Conservation (phyloP, 2,113 vertebrate genomes). For the Isichthys henryi region DNA sequence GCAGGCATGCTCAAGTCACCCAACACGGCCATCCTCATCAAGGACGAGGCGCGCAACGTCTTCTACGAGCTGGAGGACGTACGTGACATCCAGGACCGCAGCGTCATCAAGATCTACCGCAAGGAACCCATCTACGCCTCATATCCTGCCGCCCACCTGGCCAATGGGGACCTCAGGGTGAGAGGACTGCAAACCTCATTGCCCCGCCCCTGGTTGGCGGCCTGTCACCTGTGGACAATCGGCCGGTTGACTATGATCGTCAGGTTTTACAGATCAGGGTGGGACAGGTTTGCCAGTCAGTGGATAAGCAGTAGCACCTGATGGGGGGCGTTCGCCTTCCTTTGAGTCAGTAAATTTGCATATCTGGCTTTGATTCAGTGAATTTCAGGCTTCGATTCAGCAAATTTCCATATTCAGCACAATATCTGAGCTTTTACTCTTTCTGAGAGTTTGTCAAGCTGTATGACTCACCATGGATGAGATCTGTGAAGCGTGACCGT, state of each 20-base stretch:
- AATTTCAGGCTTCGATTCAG: not conserved
- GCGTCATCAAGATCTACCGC: conserved; percentile 94
- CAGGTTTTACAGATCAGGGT: not conserved
- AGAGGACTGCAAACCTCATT: conserved; percentile 23
- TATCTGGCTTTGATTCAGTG: not conserved
- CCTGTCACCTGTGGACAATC: not conserved
- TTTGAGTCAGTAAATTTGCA: not conserved
- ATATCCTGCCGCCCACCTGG: conserved; percentile 81
- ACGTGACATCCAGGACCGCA: conserved; percentile 90
- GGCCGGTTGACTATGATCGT: not conserved
- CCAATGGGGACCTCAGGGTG: conserved; percentile 91
- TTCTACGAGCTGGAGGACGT: conserved; percentile 97
- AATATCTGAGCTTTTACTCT: not conserved
- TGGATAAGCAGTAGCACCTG: not conserved
- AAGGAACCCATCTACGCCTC: conserved; percentile 87
- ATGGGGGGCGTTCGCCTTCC: not conserved
- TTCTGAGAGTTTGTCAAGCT: not conserved
- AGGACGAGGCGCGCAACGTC: conserved; percentile 89
- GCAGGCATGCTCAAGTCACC: conserved; percentile 94
- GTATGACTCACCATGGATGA: not conserved
- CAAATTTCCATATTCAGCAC: not conserved
- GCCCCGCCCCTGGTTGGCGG: too few relatives aligned
- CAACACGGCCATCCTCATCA: conserved; percentile 93
- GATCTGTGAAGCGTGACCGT: not conserved
- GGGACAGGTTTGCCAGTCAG: not conserved